Conservation (phyloP, 2,113 vertebrate species). For the Ailurus styani region DNA sequence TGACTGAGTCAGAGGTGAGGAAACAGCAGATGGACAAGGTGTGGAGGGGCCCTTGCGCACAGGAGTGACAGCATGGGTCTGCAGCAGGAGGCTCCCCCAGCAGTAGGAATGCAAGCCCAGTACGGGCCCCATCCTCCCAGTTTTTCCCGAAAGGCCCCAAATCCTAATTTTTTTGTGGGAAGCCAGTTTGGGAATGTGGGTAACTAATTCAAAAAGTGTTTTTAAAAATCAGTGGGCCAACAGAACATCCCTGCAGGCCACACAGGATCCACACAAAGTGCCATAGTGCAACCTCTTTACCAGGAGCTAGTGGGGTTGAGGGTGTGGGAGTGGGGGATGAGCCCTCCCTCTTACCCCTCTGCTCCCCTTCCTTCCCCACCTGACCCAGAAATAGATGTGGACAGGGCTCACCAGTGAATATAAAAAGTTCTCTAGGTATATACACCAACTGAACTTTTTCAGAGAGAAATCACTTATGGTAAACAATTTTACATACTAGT, state of each 20-base stretch:
- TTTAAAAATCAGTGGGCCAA: neutral
- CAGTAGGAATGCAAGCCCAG: neutral
- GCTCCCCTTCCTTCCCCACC: neutral
- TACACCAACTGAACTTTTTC: neutral
- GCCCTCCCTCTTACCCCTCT: neutral
- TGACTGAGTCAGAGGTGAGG: neutral
- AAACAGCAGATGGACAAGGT: neutral
- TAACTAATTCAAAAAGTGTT: neutral
- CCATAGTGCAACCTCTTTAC: neutral
- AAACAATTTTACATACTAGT: neutral
- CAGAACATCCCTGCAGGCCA: neutral
- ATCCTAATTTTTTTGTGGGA: neutral
- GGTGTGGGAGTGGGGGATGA: neutral
- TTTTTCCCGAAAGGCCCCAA: accelerated
- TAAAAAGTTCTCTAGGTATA: neutral
- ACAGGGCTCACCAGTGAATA: neutral
- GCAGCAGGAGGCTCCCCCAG: accelerated
- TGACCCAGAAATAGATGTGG: neutral
- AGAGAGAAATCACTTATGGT: neutral
- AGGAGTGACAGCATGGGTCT: neutral
- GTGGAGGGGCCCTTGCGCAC: neutral
- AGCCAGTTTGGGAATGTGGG: neutral
- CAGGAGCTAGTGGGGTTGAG: neutral
- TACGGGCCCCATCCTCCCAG: too few relatives aligned
- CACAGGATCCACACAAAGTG: neutral